These are phyloP conservation scores for Illadopsis cleaveri DNA, from an alignment of 2,113 vertebrate species.

Conservation along the genomic window DNA sequence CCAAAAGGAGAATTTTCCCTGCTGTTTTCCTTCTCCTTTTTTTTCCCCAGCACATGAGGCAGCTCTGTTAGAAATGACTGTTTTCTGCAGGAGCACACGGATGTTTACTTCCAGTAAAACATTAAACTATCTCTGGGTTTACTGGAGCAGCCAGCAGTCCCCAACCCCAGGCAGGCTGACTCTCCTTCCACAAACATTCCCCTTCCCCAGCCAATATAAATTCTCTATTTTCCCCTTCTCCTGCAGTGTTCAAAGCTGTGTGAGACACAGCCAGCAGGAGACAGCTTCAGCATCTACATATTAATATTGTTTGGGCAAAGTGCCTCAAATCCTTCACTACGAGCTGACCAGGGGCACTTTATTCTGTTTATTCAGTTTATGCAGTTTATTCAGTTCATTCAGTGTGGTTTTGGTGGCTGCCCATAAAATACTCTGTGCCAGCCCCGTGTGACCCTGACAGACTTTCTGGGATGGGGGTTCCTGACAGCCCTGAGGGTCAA, in stretches of 20 bases:
- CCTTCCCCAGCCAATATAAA: not conserved
- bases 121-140: not conserved
- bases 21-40: not conserved
- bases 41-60: not conserved
- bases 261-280: not conserved
- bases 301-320: not conserved
- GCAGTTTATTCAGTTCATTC: not conserved
- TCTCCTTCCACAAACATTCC: not conserved
- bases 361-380: not conserved
- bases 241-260: not conserved
- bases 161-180: not conserved
- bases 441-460: not conserved
- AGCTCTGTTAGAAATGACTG: not conserved
- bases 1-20: not conserved
- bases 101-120: not conserved
- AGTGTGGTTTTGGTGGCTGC: not conserved
- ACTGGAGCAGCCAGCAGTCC: not conserved
- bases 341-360: not conserved
- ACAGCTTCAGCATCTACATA: not conserved
- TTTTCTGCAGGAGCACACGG: not conserved
- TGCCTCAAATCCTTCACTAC: not conserved
- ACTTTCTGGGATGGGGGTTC: accelerated
- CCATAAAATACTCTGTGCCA: not conserved
- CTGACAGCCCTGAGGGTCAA: not conserved
- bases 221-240: not conserved